Evolutionary conservation across 1,140 invertebrate species (phyloP).

Genomic region (Lamellibrachia luymesi): DNA sequence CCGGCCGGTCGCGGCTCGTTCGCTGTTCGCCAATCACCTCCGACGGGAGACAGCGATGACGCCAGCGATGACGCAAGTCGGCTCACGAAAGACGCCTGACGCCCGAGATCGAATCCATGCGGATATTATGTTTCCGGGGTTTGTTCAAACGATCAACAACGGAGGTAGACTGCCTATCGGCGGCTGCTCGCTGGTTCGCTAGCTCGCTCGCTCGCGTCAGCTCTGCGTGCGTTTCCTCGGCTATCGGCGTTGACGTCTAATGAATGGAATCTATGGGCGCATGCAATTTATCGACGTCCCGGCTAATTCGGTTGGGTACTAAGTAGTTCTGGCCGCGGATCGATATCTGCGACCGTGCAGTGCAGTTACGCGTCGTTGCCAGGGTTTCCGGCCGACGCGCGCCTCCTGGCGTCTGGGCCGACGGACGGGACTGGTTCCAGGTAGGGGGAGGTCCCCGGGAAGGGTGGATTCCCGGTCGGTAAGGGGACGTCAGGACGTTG

Average conservation of each 20-base stretch:
- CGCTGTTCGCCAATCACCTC: background rate
- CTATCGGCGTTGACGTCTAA: background rate
- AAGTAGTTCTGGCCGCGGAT: slow-evolving; percentile 3
- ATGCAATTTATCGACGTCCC: slow-evolving; percentile 4
- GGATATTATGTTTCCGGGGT: background rate
- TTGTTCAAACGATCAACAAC: background rate
- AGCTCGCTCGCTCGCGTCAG: background rate
- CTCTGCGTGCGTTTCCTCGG: background rate
- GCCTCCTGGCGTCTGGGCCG: background rate
- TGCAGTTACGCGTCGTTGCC: background rate
- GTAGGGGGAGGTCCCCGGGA: background rate
- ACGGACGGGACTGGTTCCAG: background rate
- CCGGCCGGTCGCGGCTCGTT: too few relatives aligned
- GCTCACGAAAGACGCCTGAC: background rate
- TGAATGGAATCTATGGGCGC: background rate
- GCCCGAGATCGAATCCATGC: background rate
- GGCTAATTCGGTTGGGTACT: background rate
- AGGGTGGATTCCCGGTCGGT: too few relatives aligned
- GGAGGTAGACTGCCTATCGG: background rate
- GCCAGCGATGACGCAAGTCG: background rate
- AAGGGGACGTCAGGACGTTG: background rate
- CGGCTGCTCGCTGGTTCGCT: too few relatives aligned
- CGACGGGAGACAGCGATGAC: background rate
- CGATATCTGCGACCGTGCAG: background rate
- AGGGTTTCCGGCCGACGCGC: background rate